Evolutionary conservation across 2,113 vertebrate species (phyloP).

Genomic region (Plectropomus leopardus): DNA sequence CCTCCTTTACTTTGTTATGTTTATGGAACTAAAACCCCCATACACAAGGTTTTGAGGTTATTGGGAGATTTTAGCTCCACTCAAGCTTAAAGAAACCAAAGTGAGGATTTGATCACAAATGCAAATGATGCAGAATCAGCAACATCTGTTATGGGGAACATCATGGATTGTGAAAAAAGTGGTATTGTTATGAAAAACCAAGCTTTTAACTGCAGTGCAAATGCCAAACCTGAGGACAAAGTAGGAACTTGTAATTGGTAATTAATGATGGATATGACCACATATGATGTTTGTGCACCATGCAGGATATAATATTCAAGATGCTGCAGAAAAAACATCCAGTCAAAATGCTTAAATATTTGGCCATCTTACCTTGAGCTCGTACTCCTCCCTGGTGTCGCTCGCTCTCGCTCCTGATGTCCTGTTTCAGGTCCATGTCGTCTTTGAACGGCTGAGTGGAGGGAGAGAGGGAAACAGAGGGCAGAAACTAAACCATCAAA

Average conservation of each 20-base stretch:
- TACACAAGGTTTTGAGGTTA: neutral
- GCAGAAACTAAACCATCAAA: conserved; percentile 89
- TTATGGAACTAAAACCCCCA: neutral
- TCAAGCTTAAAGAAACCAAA: neutral
- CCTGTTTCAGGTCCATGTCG: conserved; percentile 95
- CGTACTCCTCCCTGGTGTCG: conserved; percentile 94
- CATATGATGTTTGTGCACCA: conserved; percentile 17
- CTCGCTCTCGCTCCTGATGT: conserved; percentile 93
- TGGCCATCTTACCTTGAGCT: conserved; percentile 90
- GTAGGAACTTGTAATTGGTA: neutral
- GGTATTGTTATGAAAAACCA: neutral
- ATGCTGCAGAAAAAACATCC: neutral
- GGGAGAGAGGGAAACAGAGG: conserved; percentile 88
- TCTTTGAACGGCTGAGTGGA: conserved; percentile 95
- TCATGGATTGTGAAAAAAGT: neutral
- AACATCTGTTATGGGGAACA: neutral
- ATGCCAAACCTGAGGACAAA: conserved; percentile 10
- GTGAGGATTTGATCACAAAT: neutral
- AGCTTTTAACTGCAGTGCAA: conserved; percentile 16
- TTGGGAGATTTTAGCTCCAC: neutral
- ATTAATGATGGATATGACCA: conserved; percentile 36
- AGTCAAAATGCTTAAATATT: neutral
- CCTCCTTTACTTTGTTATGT: neutral
- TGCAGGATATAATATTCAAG: conserved; percentile 21
- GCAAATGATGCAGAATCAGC: neutral